Conservation (phyloP, 2,797 vertebrate species). For the Mus spretus region DNA sequence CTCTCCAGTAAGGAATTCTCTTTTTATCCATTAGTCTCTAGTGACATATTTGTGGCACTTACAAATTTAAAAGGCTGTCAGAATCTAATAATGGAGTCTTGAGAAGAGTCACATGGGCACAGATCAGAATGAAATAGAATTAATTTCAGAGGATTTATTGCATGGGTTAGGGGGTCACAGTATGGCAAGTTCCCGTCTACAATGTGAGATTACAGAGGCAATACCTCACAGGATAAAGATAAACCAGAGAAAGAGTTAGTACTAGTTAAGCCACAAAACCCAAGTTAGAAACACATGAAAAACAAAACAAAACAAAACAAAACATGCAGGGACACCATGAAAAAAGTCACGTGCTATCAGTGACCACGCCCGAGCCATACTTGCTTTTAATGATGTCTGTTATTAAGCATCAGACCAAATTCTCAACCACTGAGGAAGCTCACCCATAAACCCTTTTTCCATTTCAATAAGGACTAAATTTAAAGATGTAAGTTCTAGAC, state of each 20-base stretch:
- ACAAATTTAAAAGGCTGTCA: slow-evolving; percentile 87
- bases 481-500: slow-evolving; percentile 55
- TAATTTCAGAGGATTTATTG: slow-evolving; percentile 83
- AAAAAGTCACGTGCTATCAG: slow-evolving; percentile 40
- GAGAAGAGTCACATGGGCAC: slow-evolving; percentile 58
- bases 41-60: slow-evolving; percentile 85
- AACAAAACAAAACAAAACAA: too few relatives aligned
- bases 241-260: slow-evolving; percentile 51
- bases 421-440: slow-evolving; percentile 59
- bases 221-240: slow-evolving; percentile 59
- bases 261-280: background rate
- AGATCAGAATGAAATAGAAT: slow-evolving; percentile 83
- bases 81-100: slow-evolving; percentile 85
- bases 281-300: slow-evolving; percentile 66
- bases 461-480: slow-evolving; percentile 54
- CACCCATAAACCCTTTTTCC: slow-evolving; percentile 36
- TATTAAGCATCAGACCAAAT: slow-evolving; percentile 47
- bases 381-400: slow-evolving; percentile 52
- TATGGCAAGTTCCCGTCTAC: slow-evolving; percentile 67
- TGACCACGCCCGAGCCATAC: background rate
- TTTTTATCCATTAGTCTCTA: slow-evolving; percentile 81
- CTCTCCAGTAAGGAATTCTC: slow-evolving; percentile 80
- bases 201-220: slow-evolving; percentile 58
- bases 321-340: background rate
- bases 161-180: slow-evolving; percentile 72